Base-by-base conservation (phyloP, 1,140 invertebrate species). In the Neodiprion fabricii region DNA sequence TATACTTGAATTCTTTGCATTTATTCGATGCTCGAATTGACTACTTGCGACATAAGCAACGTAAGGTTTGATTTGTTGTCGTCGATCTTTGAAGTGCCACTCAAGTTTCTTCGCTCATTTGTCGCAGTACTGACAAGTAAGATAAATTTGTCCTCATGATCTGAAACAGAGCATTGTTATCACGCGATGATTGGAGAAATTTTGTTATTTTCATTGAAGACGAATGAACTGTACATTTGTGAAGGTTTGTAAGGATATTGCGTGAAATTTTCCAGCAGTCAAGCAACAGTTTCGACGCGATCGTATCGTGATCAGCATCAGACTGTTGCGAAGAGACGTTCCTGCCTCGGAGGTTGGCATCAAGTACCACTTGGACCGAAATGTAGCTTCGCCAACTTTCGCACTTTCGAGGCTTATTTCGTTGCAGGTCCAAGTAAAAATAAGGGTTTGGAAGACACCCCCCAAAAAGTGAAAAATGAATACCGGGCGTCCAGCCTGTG, bases 381-480 rank as follows among this genome's bases (percentile, higher is more conserved):
- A 80, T 61, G 71, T 73, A 21, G 78, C 70, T 9, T 76, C 74
- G 11, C 48, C 69, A n/a, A 80, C 66, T 48, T n/a, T 67, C 8
- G 8, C 14, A 49, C 79, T 80, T 23, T 75, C 72, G 10, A 71
- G 68, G 7, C 78, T 79, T 72, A 80, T 78, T 47, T 74, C 75
- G 17, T 79, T 76, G 50, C 75, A 77, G 10, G 76, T 79, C 75
- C 78, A 78, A 14, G 79, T 76, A 28, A 76, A 78, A 68, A 79
- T 74, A 61, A 78, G 69, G n/a, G 79, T 48, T 66, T 80, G 79
- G 8, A 72, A 50, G 11, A 74, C 61, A 21, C 28, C 71, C 21
- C 48, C 71, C 40, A 66, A n/a, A 50, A 74, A 72, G 53, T 72
- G 73, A 10, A 48, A 48, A 47, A 72, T 53, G 49, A 78, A 77